Evolutionary conservation across 2,113 vertebrate species (phyloP).

Genomic region (Balaenoptera acutorostrata): DNA sequence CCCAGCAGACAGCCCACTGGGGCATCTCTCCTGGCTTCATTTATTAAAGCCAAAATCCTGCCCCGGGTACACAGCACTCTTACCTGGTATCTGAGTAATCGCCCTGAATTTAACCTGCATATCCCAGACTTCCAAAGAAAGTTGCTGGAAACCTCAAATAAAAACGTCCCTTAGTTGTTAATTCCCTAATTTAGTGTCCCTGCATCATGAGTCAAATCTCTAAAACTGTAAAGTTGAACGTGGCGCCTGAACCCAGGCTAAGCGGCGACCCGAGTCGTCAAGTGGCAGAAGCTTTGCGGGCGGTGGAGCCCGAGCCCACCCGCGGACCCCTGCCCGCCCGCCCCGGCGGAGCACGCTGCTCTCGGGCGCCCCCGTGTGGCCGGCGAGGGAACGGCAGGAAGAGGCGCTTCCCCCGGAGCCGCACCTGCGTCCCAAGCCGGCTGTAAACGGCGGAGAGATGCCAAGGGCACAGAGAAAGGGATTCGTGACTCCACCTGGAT

Average conservation of each 20-base stretch:
- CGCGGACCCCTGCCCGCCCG: background rate
- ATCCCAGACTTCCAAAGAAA: background rate
- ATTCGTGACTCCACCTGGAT: background rate
- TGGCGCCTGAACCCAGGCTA: background rate
- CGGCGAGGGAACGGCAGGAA: background rate
- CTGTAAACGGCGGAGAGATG: fast-evolving
- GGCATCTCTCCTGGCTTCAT: fast-evolving
- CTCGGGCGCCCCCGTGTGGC: conserved; percentile 74
- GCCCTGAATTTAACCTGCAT: background rate
- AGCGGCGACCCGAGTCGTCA: fast-evolving
- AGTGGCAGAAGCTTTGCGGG: background rate
- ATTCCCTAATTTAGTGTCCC: background rate
- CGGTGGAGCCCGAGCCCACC: background rate
- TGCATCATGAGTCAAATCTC: background rate
- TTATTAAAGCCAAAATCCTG: background rate
- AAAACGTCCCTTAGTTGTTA: background rate
- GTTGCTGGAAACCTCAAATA: background rate
- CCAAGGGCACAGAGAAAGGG: background rate
- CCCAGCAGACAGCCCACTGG: background rate
- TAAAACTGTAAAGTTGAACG: fast-evolving
- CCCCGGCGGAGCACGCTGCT: background rate
- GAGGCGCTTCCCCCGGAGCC: fast-evolving
- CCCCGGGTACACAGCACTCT: background rate
- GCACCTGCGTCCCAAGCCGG: background rate
- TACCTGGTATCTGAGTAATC: background rate